phyloP scores from a whole-genome alignment of 2,113 vertebrate genomes.

The Garra rufa region DNA sequence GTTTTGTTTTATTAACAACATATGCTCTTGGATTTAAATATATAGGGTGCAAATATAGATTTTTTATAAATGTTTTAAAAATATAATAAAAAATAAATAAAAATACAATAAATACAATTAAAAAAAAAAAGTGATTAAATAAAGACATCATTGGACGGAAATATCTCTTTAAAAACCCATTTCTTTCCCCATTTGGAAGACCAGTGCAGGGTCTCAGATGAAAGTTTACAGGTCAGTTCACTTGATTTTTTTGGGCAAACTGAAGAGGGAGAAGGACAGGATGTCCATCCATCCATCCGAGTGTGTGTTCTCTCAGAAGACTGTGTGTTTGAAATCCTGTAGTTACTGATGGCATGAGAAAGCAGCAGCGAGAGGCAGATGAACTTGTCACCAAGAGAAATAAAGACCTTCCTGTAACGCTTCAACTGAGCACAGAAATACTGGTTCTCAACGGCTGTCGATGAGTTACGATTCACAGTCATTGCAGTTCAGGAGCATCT shows the following conservation, averaged over 20 bases:
- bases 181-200: too few species aligned
- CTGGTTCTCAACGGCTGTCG: neutral
- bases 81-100: too few species aligned
- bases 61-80: too few species aligned
- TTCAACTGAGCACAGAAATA: neutral
- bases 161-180: too few species aligned
- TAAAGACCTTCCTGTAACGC: neutral
- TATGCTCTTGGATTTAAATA: too few species aligned
- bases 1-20: too few species aligned
- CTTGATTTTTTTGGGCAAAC: conserved; percentile 55
- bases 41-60: too few species aligned
- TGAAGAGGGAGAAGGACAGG: neutral
- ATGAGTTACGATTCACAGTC: neutral
- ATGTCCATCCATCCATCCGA: neutral
- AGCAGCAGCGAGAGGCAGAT: neutral
- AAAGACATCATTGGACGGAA: too few species aligned
- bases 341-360: neutral
- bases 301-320: neutral
- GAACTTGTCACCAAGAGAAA: neutral
- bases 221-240: conserved; percentile 64
- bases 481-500: neutral
- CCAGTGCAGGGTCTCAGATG: conserved; percentile 34
- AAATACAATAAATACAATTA: too few species aligned
- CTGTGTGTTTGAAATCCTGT: neutral
- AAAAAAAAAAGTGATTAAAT: too few species aligned